Conservation (phyloP, 2,797 vertebrate genomes). For the Schizopygopsis malacanthus region DNA sequence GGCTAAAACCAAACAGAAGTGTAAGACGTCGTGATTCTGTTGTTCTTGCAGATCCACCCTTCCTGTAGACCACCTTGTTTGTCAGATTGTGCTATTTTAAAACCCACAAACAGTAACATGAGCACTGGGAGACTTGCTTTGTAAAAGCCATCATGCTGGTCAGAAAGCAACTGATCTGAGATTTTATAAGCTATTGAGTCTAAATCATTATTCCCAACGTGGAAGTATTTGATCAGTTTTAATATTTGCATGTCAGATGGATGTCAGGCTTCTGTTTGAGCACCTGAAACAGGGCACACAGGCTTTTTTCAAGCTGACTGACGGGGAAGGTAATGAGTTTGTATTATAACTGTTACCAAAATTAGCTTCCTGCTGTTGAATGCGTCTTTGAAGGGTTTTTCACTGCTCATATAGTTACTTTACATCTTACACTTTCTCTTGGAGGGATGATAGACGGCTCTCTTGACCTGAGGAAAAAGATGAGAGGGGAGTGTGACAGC, state of each 20-base stretch:
- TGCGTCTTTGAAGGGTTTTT: constrained; percentile 39
- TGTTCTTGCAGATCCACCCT: constrained; percentile 14
- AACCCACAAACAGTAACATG: background rate
- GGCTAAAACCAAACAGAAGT: constrained; percentile 14
- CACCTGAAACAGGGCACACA: constrained; percentile 20
- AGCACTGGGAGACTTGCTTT: background rate
- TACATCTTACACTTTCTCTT: constrained; percentile 29
- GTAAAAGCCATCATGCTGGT: constrained; percentile 13
- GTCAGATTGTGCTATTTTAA: constrained; percentile 14
- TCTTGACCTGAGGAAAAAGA: constrained; percentile 39
- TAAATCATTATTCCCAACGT: constrained; percentile 25
- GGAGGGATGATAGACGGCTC: constrained; percentile 23
- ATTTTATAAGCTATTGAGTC: constrained; percentile 22
- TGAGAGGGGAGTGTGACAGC: constrained; percentile 31
- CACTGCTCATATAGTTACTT: constrained; percentile 35
- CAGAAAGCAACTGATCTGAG: constrained; percentile 25
- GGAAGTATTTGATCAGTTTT: constrained; percentile 45
- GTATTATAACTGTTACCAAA: constrained; percentile 49
- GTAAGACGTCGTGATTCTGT: background rate
- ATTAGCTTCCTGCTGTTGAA: constrained; percentile 49
- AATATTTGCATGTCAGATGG: constrained; percentile 46
- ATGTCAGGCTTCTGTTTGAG: constrained; percentile 42
- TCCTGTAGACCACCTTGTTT: background rate
- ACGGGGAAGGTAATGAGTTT: constrained; percentile 50
- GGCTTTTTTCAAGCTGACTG: constrained; percentile 38